These are phyloP conservation scores for Peromyscus maniculatus DNA, from an alignment of 2,113 vertebrate species.

Conservation along the genomic window DNA sequence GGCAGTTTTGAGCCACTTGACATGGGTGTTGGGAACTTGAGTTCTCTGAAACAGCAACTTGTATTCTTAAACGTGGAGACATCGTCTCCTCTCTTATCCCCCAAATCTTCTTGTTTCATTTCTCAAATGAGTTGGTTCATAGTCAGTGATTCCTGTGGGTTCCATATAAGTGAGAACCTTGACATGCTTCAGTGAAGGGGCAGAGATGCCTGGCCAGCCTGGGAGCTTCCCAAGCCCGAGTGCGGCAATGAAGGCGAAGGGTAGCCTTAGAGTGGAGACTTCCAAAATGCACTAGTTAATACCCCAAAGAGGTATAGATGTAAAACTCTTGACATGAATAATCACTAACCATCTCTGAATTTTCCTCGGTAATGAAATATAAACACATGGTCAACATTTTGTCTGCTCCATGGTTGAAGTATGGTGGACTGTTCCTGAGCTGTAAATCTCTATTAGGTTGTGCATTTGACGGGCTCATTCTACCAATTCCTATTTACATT, in stretches of 20 bases:
- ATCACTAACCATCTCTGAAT: slow-evolving; percentile 33
- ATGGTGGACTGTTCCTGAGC: slow-evolving; percentile 52
- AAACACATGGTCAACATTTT: slow-evolving; percentile 44
- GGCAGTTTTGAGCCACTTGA: not conserved
- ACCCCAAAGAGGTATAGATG: slow-evolving; percentile 1
- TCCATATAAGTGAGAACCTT: not conserved
- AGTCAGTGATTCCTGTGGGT: not conserved
- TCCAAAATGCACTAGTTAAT: not conserved
- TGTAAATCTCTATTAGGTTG: not conserved
- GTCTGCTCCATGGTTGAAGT: not conserved
- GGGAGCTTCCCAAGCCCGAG: not conserved
- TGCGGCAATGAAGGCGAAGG: fast-evolving
- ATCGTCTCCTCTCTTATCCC: fast-evolving
- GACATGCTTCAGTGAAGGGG: not conserved
- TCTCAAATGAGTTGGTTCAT: not conserved
- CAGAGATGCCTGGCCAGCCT: not conserved
- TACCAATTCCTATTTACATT: slow-evolving; percentile 75
- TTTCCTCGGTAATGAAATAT: slow-evolving; percentile 52
- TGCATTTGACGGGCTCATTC: slow-evolving; percentile 52
- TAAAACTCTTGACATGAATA: slow-evolving; percentile 11
- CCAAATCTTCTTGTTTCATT: not conserved
- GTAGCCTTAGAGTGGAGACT: not conserved
- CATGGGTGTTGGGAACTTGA: not conserved
- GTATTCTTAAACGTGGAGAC: not conserved
- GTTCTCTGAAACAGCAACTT: not conserved